Evolutionary conservation across 2,888 invertebrate genomes (phyloP), one percentile per base, ranked within the genome.

Genomic region (Spodoptera littoralis): DNA sequence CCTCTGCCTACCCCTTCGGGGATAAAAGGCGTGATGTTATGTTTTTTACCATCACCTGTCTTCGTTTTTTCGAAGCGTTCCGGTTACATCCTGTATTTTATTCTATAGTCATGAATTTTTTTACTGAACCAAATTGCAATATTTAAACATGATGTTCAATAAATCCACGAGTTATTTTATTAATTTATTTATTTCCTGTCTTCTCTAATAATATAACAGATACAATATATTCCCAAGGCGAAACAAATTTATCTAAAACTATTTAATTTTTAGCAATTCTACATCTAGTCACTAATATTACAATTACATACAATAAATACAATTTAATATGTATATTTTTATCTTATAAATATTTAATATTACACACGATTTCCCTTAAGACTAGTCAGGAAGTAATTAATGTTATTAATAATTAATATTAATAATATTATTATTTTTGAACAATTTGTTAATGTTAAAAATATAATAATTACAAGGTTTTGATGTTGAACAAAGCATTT

Each of bases 231-330:
- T 84, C 85, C 84, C 84, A 88, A 89, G 85, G 85, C 85, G 86
- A 91, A 89, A 88, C 81, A 83, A 79, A 84, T 82, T 81, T 80
- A 64, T 81, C 82, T 86, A 81, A 81, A 44, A 73, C 70, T 84
- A 87, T 87, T 64, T 82, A 75, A 67, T 41, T 77, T 85, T 82
- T 86, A 83, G 81, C 65, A 79, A 84, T 82, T 73, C 83, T 82
- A 83, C 69, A 70, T 76, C 81, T 81, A 86, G 76, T 80, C 85
- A 85, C 72, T 73, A 36, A 36, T 36, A 9, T 36, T 36, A 36
- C 80, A 76, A 84, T 85, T 89, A 90, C 84, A 88, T 88, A 88
- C 79, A 88, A 90, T 90, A 90, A 90, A 90, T 90, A 90, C 86
- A 86, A 83, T 82, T 79, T 78, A 74, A 83, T 81, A 84, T 82